These are phyloP conservation scores for Phylloscopus trochiloides DNA, from an alignment of 2,113 vertebrate species.

Conservation along the genomic window DNA sequence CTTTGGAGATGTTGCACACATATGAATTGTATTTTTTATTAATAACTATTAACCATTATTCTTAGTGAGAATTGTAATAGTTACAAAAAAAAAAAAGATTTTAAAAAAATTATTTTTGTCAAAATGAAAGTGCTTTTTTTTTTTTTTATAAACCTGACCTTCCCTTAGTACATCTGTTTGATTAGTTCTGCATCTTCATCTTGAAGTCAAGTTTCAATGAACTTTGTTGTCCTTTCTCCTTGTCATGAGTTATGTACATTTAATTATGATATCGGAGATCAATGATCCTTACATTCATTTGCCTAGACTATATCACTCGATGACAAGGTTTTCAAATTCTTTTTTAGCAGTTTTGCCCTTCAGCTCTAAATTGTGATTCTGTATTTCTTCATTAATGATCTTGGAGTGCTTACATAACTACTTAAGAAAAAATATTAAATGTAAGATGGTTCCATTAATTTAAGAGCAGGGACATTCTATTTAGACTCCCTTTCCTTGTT, in stretches of 20 bases:
- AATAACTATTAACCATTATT: background rate
- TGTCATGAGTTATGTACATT: conserved; percentile 13
- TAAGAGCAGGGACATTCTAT: conserved; percentile 46
- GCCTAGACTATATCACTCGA: background rate
- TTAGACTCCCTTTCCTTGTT: conserved; percentile 60
- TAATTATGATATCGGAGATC: conserved; percentile 26
- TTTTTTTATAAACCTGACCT: background rate
- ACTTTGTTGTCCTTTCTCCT: conserved; percentile 14
- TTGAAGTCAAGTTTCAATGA: conserved; percentile 27
- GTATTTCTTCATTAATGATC: conserved; percentile 49
- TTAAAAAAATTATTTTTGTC: background rate
- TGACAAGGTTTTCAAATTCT: background rate
- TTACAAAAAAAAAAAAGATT: background rate
- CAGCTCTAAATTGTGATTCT: conserved; percentile 39
- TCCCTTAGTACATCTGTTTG: background rate
- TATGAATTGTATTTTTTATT: background rate
- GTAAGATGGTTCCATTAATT: conserved; percentile 66
- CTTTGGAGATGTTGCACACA: background rate
- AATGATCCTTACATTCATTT: conserved; percentile 52
- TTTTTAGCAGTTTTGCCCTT: conserved; percentile 47
- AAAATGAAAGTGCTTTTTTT: background rate
- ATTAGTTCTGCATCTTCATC: background rate
- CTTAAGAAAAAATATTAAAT: conserved; percentile 61
- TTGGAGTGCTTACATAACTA: conserved; percentile 53
- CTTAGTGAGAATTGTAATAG: background rate